Base-by-base conservation (phyloP, 2,113 vertebrate genomes). In the Pandion haliaetus region DNA sequence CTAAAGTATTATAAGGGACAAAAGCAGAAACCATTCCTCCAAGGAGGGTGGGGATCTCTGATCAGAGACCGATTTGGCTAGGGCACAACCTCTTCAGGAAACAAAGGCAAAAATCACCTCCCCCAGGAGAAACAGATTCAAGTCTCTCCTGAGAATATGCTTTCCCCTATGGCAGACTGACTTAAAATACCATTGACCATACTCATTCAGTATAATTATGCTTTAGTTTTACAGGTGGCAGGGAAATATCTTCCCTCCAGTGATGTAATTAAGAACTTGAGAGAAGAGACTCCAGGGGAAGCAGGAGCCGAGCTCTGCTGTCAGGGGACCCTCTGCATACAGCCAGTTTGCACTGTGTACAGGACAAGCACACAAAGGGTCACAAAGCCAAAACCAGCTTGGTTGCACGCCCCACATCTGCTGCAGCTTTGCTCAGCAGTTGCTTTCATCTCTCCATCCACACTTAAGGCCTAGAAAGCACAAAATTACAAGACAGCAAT, bases 401-500 rank as follows among this genome's bases (percentile, higher is more conserved):
- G n/a, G 62, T 1, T 49, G 38, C 72, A 77, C 8, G 4, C 23
- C 38, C 45, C 67, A n/a, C 59, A 54, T 66, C 59, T 65, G 70
- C 73, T 82, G 65, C 76, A 80, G 86, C 61, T 96, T 86, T 87
- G 17, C 62, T 79, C 34, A 72, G 84, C 47, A 84, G 31, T 18
- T 82, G 65, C 54, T 91, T 95, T 93, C 25, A 62, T 82, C 57
- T 84, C 44, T 85, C 59, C 80, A 76, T 69, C 70, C 81, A 85
- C 28, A 59, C 34, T 93, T 32, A 67, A 69, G 28, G 61, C 44
- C 44, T 77, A 14, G 8, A 69, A 94, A 93, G 19, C 12, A 85
- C 70, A 85, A 82, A 95, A 96, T 85, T 93, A 94, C 66, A 96
- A 73, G 87, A 40, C 28, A 42, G 73, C 24, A 76, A 69, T 69